Evolutionary conservation across 2,797 vertebrate species (phyloP).

Genomic region (Eremophila alpestris): DNA sequence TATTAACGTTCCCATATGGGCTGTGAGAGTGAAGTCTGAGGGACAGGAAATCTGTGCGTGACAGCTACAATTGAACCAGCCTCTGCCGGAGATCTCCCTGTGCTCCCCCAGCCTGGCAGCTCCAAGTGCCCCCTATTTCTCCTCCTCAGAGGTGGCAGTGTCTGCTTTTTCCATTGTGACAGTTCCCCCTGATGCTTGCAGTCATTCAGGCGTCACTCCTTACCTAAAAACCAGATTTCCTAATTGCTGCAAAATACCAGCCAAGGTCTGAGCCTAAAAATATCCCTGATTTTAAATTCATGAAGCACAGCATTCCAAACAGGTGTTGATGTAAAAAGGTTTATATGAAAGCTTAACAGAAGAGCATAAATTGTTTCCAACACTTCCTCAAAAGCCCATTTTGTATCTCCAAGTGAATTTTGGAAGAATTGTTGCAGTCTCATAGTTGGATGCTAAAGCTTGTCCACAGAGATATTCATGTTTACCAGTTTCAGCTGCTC

Average conservation of each 20-base stretch:
- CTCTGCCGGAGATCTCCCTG: background rate
- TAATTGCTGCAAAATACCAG: background rate
- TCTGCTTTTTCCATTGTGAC: rapidly evolving
- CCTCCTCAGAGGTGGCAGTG: background rate
- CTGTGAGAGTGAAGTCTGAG: background rate
- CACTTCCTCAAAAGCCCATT: background rate
- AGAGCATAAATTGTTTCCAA: rapidly evolving
- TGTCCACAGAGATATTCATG: background rate
- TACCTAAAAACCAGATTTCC: background rate
- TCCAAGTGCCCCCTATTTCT: background rate
- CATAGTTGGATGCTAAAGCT: background rate
- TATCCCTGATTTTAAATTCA: background rate
- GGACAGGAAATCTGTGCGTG: background rate
- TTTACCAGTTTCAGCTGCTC: background rate
- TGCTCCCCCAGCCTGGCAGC: background rate
- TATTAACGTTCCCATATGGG: rapidly evolving
- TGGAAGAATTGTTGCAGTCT: background rate
- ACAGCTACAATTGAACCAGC: background rate
- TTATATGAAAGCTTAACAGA: background rate
- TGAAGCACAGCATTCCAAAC: background rate
- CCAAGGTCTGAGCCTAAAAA: background rate
- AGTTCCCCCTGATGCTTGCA: background rate
- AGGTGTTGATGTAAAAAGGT: background rate
- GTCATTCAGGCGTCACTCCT: background rate
- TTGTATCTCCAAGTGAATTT: background rate